Evolutionary conservation across 1,140 invertebrate genomes (phyloP), one percentile per base, ranked within the genome.

Genomic region (Monomorium pharaonis): DNA sequence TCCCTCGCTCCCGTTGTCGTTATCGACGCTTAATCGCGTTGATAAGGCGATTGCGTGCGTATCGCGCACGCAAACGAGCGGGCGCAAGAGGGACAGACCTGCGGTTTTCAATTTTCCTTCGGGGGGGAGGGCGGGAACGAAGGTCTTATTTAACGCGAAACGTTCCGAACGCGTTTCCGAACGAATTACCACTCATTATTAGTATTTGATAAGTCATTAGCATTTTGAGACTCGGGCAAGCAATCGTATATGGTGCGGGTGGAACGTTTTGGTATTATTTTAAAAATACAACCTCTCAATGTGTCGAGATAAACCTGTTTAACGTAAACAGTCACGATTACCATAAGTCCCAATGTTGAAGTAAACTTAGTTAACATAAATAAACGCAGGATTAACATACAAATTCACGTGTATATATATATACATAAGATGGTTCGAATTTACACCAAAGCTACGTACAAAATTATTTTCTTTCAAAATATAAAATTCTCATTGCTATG

Each of bases 301-400:
- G n/a, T 16, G 33, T 56, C 51, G 21, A 74, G 30, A 74, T 54
- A 72, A 72, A n/a, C 49, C 30, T 21, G 21, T 54, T 72, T 33
- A 72, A 21, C 69, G 51, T 72, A 51, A 30, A 63, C 18, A 37
- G 30, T 4, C 33, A 37, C 12, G 18, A 65, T 65, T 65, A 65
- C 30, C 33, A 65, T 42, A 65, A 65, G 33, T 33, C 47, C 6
- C 30, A 33, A 30, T 33, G 69, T 18, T 30, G 27, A 70, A 67
- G 37, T 65, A 65, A 69, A 69, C 44, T 70, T 30, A 54, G 18
- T 72, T 54, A 72, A 21, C 69, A 72, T 72, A 54, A 56, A 14
- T 54, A 54, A 33, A 72, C 14, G 6, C n/a, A 21, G 63, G 42
- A 56, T 37, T 42, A 42, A 74, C 33, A 37, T 56, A 74, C 7